Evolutionary conservation across 2,888 invertebrate species (phyloP), one percentile per base, ranked within the genome.

Genomic region (Stenurella melanura): DNA sequence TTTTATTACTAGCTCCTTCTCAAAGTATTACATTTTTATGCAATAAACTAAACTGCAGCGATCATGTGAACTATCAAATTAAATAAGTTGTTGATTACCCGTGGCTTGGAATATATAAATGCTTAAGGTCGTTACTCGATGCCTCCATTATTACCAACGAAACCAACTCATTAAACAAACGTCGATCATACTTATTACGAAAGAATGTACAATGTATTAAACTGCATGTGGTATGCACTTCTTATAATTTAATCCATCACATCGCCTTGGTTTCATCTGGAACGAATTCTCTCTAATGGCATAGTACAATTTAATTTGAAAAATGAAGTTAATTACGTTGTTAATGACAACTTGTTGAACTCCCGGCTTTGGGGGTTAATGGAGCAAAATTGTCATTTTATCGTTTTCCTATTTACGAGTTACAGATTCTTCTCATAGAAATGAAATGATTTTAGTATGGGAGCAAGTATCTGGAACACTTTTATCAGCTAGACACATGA

Each of bases 141-240:
- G n/a, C n/a, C 12, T 50, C 5, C 50, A 6, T 50, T 6, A 50
- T 50, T 50, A n/a, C 15, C 15, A 15, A 50, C n/a, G 15, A n/a
- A 50, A 50, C 50, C 50, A n/a, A 50, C n/a, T 50, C 50, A 50
- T 50, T 50, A n/a, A 50, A n/a, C 50, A 50, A 50, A 42, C 11
- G 42, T 42, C 42, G 42, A 42, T 42, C 42, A 42, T 42, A 7
- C n/a, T 50, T 50, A 50, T 50, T 50, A 50, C n/a, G 50, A 50
- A 50, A 50, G 50, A 50, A 50, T 42, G 11, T 15, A 15, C 42
- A 42, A 42, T 42, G 12, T 42, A 42, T 12, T 42, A 42, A 42
- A 42, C 42, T 50, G 50, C 50, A 50, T 58, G 63, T 68, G 60
- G 66, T 57, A 67, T 76, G 50, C 50, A 50, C 50, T 15, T 50